A percentile compares a stretch with the other conserved stretches of the same genome.
Evolutionary conservation across 2,888 invertebrate genomes (phyloP).

Genomic region (Drosophila subsilvestris): DNA sequence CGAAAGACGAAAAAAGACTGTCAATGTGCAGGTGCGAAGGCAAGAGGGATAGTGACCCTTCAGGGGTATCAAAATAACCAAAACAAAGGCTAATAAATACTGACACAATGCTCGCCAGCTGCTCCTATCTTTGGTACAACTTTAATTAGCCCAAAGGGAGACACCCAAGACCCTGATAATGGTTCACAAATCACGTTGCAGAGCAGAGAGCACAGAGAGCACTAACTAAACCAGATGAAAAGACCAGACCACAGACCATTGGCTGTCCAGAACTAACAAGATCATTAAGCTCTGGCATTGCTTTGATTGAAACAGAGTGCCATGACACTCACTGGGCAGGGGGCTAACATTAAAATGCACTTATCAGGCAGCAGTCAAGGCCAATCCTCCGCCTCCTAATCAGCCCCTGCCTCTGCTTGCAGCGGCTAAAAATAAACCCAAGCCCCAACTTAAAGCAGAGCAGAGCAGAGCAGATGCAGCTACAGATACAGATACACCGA

Average conservation of each 20-base stretch:
- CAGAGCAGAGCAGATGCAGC: neutral
- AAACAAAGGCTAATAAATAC: constrained; percentile 17
- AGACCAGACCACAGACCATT: constrained; percentile 4
- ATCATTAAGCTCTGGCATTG: constrained; percentile 63
- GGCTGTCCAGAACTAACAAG: constrained; percentile 53
- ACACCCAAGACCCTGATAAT: constrained; percentile 36
- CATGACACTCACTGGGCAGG: neutral
- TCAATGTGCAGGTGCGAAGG: neutral
- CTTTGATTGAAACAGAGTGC: constrained; percentile 62
- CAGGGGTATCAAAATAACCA: neutral
- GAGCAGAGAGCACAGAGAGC: constrained; percentile 22
- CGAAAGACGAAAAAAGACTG: constrained; percentile 8
- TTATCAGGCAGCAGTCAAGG: constrained; percentile 59
- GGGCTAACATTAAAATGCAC: constrained; percentile 76
- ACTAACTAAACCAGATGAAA: constrained; percentile 32
- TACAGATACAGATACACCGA: neutral
- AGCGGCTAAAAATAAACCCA: constrained; percentile 64
- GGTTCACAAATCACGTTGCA: constrained; percentile 50
- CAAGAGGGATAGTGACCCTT: too few relatives aligned
- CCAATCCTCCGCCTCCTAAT: constrained; percentile 59
- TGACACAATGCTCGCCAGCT: constrained; percentile 28
- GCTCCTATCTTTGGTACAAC: constrained; percentile 21
- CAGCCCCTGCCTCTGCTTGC: constrained; percentile 41
- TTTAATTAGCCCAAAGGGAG: constrained; percentile 50
- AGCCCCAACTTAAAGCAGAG: constrained; percentile 2